phyloP scores from a whole-genome alignment of 2,888 invertebrate species.

The Calameuta idolon region DNA sequence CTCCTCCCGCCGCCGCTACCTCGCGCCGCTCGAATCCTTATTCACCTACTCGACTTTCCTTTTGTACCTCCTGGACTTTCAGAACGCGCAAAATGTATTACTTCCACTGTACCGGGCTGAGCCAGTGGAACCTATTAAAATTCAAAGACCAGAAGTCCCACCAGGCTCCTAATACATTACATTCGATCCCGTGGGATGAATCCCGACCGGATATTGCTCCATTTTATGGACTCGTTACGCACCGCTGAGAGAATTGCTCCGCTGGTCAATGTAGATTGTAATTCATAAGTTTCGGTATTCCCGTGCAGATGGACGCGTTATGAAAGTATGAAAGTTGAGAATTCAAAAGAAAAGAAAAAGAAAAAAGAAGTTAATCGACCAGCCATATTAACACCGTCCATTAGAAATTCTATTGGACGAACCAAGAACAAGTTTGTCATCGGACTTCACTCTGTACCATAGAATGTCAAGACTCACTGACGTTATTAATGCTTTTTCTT shows the following conservation, averaged over 20 bases:
- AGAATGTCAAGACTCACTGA: neutral
- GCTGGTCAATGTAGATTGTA: neutral
- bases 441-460: neutral
- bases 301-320: neutral
- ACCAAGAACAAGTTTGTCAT: neutral
- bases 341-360: no score
- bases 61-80: conserved; percentile 28
- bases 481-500: neutral
- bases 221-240: neutral
- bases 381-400: no score
- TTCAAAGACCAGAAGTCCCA: neutral
- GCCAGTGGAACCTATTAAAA: neutral
- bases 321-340: neutral
- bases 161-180: neutral
- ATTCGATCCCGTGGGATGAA: neutral
- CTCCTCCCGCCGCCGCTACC: neutral
- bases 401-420: neutral
- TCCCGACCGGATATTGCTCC: neutral
- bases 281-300: neutral
- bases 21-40: conserved; percentile 17
- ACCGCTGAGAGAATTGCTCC: neutral
- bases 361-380: no score
- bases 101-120: neutral
- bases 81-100: conserved; percentile 2
- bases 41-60: conserved; percentile 21